phyloP scores from a whole-genome alignment of 2,113 vertebrate genomes.

The Hemiprocne comata region DNA sequence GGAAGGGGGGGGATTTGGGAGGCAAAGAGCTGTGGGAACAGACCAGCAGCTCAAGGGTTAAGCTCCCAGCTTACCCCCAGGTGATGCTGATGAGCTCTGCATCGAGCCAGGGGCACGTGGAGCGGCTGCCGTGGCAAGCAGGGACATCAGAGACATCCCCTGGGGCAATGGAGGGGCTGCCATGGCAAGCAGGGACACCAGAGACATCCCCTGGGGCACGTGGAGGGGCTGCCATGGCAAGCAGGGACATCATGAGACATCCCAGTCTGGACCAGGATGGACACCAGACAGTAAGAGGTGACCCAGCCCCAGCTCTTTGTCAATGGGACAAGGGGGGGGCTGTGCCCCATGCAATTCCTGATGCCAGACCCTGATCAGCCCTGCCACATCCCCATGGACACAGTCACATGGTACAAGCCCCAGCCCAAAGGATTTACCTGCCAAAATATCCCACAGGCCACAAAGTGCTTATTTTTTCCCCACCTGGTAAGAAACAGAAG shows the following conservation, averaged over 20 bases:
- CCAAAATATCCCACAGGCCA: not conserved
- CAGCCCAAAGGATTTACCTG: not conserved
- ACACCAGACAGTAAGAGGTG: not conserved
- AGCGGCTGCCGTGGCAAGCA: rapidly evolving
- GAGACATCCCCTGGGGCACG: rapidly evolving
- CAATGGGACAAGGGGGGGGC: not conserved
- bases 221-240: not conserved
- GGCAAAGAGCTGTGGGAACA: not conserved
- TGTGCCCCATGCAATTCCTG: rapidly evolving
- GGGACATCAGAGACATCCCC: not conserved
- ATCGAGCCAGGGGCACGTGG: rapidly evolving
- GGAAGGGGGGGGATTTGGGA: not conserved
- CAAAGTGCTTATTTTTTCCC: not conserved
- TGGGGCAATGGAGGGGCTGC: not conserved
- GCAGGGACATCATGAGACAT: too few relatives aligned
- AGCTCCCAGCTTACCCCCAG: not conserved
- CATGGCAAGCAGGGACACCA: rapidly evolving
- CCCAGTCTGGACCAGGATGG: not conserved
- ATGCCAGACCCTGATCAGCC: not conserved
- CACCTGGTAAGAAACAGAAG: not conserved
- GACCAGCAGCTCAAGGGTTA: not conserved
- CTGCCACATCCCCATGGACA: rapidly evolving
- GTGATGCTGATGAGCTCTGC: not conserved
- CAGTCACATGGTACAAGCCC: rapidly evolving
- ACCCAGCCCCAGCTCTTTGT: too few relatives aligned